Evolutionary conservation across 2,888 invertebrate genomes (phyloP), one percentile per base, ranked within the genome.

Genomic region (Harmothoe impar): DNA sequence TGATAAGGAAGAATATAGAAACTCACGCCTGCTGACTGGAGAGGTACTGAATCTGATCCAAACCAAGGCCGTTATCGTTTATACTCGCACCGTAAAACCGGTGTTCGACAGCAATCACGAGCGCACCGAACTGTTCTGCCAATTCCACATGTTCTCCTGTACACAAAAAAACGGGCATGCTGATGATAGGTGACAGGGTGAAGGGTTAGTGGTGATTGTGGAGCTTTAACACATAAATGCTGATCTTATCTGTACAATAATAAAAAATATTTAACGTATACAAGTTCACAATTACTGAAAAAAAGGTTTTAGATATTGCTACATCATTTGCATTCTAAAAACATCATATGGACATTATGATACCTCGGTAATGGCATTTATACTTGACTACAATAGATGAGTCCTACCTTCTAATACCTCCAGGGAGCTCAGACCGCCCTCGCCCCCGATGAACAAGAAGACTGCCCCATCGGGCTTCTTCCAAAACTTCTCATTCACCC

Each of bases 1-100:
- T n/a, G n/a, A n/a, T n/a, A n/a, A n/a, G n/a, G n/a, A n/a, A n/a
- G n/a, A n/a, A n/a, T n/a, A n/a, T n/a, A n/a, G n/a, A n/a, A n/a
- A 93, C 93, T 91, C 91, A 94, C 94, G 94, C 94, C 89, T 94
- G 94, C 72, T 94, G 94, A 91, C 94, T 94, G 51, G 94, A 93
- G 33, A 94, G 91, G 89, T 93, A 93, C 84, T 93, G 91, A 31
- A 94, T 52, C 43, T 93, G 92, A 20, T 92, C 90, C 54, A 94
- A 90, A 78, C 92, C 89, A 15, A 94, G 92, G 25, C 94, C 94
- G 91, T 94, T 93, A 81, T 93, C 92, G 91, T 94, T 94, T 25
- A 94, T 81, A 91, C 94, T 94, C 56, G 92, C 91, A 33, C 94
- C 94, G 91, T 94, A 94, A 90, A 92, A 94, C 17, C 94, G 92